Evolutionary conservation across 2,888 invertebrate genomes (phyloP).

Genomic region (Cephus pulcher): DNA sequence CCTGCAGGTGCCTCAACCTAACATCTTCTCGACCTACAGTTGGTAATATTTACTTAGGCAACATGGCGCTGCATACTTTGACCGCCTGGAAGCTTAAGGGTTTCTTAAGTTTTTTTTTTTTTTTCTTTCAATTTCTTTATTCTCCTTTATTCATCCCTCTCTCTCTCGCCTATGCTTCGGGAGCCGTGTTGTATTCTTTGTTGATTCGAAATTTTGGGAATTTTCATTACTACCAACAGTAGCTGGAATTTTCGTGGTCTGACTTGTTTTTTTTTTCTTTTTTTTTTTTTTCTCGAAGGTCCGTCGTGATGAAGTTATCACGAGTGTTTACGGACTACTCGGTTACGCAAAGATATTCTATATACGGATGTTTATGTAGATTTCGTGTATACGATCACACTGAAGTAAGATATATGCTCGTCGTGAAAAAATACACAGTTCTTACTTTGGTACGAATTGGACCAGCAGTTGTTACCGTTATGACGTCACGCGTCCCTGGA

Average conservation of each 20-base stretch:
- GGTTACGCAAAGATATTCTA: too few relatives aligned
- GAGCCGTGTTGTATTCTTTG: slow-evolving; percentile 18
- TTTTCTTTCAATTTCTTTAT: background rate
- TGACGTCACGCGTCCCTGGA: too few relatives aligned
- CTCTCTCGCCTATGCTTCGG: background rate
- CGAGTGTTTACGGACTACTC: background rate
- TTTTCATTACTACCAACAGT: background rate
- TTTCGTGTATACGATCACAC: too few relatives aligned
- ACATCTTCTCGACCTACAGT: slow-evolving; percentile 12
- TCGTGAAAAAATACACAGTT: too few relatives aligned
- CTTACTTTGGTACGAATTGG: too few relatives aligned
- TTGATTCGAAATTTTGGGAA: slow-evolving; percentile 27
- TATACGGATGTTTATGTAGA: too few relatives aligned
- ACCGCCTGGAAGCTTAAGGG: background rate
- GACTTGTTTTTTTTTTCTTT: too few relatives aligned
- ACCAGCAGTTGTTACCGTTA: too few relatives aligned
- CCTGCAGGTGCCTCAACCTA: slow-evolving; percentile 12
- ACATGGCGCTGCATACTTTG: slow-evolving; percentile 13
- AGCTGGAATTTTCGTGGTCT: background rate
- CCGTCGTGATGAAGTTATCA: background rate
- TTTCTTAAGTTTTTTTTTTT: background rate
- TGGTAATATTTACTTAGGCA: slow-evolving; percentile 23
- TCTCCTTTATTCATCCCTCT: background rate
- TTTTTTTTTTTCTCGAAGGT: background rate
- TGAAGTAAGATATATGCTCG: too few relatives aligned